Percentiles rank a stretch among this genome's conserved stretches.
These are phyloP conservation scores for Clivina fossor DNA, from an alignment of 2,888 invertebrate genomes.

Conservation along the genomic window DNA sequence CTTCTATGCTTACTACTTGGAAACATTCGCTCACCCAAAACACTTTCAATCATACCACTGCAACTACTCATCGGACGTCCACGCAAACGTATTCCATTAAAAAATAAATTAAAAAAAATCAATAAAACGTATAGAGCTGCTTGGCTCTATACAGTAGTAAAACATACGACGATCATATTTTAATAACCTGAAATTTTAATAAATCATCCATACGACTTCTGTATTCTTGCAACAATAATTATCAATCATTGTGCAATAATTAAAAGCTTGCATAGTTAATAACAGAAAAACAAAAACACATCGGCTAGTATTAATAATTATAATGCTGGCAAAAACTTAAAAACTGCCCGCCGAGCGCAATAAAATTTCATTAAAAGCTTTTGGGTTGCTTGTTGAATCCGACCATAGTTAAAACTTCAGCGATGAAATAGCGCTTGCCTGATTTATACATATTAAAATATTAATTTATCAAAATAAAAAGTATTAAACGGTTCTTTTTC, in stretches of 20 bases:
- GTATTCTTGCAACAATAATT: slow-evolving; percentile 14
- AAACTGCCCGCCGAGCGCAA: slow-evolving; percentile 4
- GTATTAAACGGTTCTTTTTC: slow-evolving; percentile 17
- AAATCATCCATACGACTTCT: slow-evolving; percentile 18
- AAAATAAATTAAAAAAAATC: too few relatives aligned
- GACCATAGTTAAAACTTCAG: slow-evolving; percentile 15
- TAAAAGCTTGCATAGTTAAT: slow-evolving; percentile 28
- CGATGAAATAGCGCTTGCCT: slow-evolving; percentile 18
- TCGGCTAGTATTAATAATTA: slow-evolving; percentile 19
- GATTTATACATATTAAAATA: slow-evolving; percentile 34
- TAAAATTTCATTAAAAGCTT: slow-evolving; percentile 28
- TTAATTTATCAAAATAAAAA: slow-evolving; percentile 34
- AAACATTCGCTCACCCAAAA: too few relatives aligned
- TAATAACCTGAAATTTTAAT: too few relatives aligned
- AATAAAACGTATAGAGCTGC: too few relatives aligned
- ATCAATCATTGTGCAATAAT: slow-evolving; percentile 22
- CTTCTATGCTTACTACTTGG: too few relatives aligned
- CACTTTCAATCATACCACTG: too few relatives aligned
- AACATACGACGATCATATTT: too few relatives aligned
- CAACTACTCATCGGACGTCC: too few relatives aligned
- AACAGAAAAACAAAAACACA: slow-evolving; percentile 15
- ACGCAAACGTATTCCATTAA: too few relatives aligned
- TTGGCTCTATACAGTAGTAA: too few relatives aligned
- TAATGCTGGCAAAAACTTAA: not conserved
- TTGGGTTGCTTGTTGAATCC: slow-evolving; percentile 2